Percentiles rank a stretch among this genome's conserved stretches.
phyloP scores from a whole-genome alignment of 2,113 vertebrate genomes.

The Thymallus thymallus region DNA sequence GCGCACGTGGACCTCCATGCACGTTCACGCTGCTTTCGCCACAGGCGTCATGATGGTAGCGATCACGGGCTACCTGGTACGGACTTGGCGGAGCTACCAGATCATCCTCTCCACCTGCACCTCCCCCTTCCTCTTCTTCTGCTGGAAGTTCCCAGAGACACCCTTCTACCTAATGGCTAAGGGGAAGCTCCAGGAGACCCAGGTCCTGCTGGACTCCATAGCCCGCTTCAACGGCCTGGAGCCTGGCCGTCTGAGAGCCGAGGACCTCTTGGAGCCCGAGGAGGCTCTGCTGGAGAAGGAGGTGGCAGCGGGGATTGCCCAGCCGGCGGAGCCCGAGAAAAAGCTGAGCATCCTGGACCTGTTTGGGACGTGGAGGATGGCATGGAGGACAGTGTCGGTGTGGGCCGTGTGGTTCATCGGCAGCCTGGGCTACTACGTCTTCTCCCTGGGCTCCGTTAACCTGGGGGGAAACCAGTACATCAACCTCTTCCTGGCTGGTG shows the following conservation, averaged over 20 bases:
- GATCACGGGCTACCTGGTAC: conserved; percentile 83
- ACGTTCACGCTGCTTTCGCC: conserved; percentile 90
- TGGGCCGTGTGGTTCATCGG: conserved; percentile 94
- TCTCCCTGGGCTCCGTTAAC: conserved; percentile 85
- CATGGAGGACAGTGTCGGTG: conserved; percentile 81
- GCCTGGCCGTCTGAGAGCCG: conserved; percentile 69
- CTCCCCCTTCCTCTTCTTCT: conserved; percentile 86
- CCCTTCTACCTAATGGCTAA: conserved; percentile 90
- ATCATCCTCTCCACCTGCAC: conserved; percentile 84
- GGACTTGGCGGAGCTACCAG: conserved; percentile 92
- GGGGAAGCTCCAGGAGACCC: conserved; percentile 77
- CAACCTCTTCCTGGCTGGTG: conserved; percentile 91
- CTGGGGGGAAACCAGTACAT: conserved; percentile 87
- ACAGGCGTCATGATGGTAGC: conserved; percentile 88
- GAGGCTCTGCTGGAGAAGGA: conserved; percentile 41
- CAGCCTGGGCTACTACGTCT: conserved; percentile 90
- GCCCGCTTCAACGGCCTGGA: conserved; percentile 79
- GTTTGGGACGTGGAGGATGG: conserved; percentile 82
- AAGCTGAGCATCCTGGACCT: conserved; percentile 84
- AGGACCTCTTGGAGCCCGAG: conserved; percentile 75
- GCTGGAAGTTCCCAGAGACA: conserved; percentile 93
- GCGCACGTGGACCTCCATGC: conserved; percentile 93
- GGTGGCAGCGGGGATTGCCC: background rate
- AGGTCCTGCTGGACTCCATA: conserved; percentile 80
- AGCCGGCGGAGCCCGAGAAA: conserved; percentile 45